Evolutionary conservation across 92 coral and sea anemone genomes (phyloP), one percentile per base, ranked within the genome.

Genomic region (Ricordea florida): DNA sequence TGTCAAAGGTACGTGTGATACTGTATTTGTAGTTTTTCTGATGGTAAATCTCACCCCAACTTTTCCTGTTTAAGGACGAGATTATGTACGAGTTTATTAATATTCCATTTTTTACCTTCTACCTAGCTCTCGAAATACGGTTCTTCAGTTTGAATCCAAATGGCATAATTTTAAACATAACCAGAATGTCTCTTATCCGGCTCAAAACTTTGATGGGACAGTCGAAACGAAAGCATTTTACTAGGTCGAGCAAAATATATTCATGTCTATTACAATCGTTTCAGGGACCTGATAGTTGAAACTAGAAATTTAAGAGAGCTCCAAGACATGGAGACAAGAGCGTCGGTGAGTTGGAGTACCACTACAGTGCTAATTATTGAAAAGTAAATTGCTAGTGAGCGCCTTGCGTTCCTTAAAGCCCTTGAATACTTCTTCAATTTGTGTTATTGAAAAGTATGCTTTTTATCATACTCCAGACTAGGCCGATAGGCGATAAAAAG

Each of bases 291-390:
- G 62, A 28, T 56, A 56, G 62, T 56, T 27, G 42, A 56, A 56
- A 6, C 62, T 1, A 56, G 62, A n/a, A 15, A 29, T 6, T 56
- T 56, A 56, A 29, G 62, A 56, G 62, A 56, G 62, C 42, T 10
- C 62, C 62, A 56, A 56, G 62, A 56, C 38, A 56, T 31, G 62
- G 62, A 56, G 62, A 15, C 32, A 56, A n/a, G 62, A 56, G 62
- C 40, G 62, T 56, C 62, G 62, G 62, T 30, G 62, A 56, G 62
- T 56, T 56, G 38, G 62, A 56, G 62, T 56, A 56, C 41, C 62
- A 56, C 38, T 56, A 41, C 23, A 28, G 62, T 29, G 60, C 38
- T 56, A 56, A 56, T 56, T 56, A 25, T 29, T 56, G 62, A 56
- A 16, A 56, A 56, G 41, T 29, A 56, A 56, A 56, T 1, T 56